Evolutionary conservation across 2,888 invertebrate species (phyloP).

Genomic region (Drosophila monieri): DNA sequence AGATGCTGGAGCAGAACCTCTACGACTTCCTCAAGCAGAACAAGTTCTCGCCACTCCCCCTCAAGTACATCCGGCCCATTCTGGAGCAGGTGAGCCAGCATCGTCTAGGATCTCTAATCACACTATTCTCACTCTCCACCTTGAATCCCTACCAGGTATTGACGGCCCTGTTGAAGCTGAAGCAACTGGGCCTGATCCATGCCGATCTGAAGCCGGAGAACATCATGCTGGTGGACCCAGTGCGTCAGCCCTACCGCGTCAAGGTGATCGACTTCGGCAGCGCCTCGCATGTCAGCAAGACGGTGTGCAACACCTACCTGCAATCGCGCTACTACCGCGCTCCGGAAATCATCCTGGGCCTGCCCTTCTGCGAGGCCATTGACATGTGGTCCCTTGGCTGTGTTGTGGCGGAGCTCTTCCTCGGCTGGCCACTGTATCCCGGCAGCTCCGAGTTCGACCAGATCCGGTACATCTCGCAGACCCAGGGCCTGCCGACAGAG

Average conservation of each 20-base stretch:
- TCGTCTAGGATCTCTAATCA: not conserved
- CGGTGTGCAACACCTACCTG: conserved; percentile 99
- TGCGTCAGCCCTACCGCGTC: conserved; percentile 98
- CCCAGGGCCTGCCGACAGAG: conserved; percentile 98
- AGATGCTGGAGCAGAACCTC: conserved; percentile 99
- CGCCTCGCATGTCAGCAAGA: conserved; percentile 99
- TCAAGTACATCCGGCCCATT: conserved; percentile 99
- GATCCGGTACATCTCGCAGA: conserved; percentile 96
- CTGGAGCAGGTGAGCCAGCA: conserved; percentile 93
- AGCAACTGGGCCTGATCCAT: conserved; percentile 99
- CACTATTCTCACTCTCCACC: not conserved
- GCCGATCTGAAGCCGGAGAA: conserved; percentile 99
- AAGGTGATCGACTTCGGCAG: conserved; percentile 99
- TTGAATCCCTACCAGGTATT: conserved; percentile 83
- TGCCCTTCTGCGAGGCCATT: conserved; percentile 99
- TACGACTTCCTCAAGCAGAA: conserved; percentile 99
- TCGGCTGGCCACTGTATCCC: conserved; percentile 99
- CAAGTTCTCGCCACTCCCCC: conserved; percentile 99
- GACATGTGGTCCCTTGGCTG: conserved; percentile 99
- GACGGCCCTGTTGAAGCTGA: conserved; percentile 87
- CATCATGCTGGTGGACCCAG: conserved; percentile 99
- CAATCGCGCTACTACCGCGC: conserved; percentile 99
- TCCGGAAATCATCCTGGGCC: conserved; percentile 97
- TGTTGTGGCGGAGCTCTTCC: conserved; percentile 99
- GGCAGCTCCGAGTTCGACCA: conserved; percentile 99